Conservation (phyloP, 2,888 invertebrate species). For the Onthophagus sagittarius region DNA sequence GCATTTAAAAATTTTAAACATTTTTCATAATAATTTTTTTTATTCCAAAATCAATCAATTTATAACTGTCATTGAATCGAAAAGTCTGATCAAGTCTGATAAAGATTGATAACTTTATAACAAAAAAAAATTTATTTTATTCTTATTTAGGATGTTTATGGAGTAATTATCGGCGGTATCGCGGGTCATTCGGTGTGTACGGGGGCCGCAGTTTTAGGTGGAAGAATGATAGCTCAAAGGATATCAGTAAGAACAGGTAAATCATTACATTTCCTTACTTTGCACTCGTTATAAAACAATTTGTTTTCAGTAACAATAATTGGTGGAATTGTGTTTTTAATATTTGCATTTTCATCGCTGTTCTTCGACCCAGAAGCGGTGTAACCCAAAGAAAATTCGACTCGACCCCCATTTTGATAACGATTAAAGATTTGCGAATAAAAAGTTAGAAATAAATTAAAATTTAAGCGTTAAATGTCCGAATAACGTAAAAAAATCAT, state of each 20-base stretch:
- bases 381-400: slow-evolving; percentile 24
- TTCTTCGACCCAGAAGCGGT: slow-evolving; percentile 71
- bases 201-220: slow-evolving; percentile 94
- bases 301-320: slow-evolving; percentile 85
- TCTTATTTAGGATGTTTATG: slow-evolving; percentile 70
- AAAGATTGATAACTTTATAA: too few relatives aligned
- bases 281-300: slow-evolving; percentile 28
- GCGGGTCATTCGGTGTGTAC: slow-evolving; percentile 95
- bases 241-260: slow-evolving; percentile 95
- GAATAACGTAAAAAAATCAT: slow-evolving; percentile 1
- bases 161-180: slow-evolving; percentile 91
- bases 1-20: too few relatives aligned
- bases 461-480: slow-evolving; percentile 12
- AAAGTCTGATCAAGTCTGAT: too few relatives aligned
- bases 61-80: too few relatives aligned
- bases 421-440: neutral
- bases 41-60: too few relatives aligned
- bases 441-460: neutral
- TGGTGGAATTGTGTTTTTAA: slow-evolving; percentile 91
- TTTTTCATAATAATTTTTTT: too few relatives aligned
- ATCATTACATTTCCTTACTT: neutral
- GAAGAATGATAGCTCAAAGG: slow-evolving; percentile 92
- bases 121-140: neutral
- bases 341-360: slow-evolving; percentile 90
- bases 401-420: too few relatives aligned